Percentiles rank a stretch among this genome's conserved stretches.
Conservation (phyloP, 1,140 invertebrate genomes). For the Zaprionus nigranus region DNA sequence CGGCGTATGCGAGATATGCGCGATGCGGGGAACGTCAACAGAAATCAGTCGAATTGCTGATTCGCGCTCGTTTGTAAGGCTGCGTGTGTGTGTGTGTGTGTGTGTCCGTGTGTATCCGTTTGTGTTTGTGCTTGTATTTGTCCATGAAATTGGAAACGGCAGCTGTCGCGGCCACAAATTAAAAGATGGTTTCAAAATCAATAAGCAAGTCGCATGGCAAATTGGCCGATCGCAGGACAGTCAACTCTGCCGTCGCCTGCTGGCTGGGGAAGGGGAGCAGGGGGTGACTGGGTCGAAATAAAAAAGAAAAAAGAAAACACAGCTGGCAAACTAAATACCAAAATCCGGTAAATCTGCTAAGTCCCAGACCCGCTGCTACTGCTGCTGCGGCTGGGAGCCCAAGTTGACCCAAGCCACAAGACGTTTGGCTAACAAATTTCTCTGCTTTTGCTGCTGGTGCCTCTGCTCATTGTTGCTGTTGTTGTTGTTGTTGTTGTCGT, state of each 20-base stretch:
- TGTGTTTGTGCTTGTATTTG: conserved; percentile 39
- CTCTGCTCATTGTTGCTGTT: neutral
- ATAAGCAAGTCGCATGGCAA: conserved; percentile 40
- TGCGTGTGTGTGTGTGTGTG: neutral
- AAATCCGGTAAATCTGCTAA: conserved; percentile 64
- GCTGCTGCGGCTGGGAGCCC: neutral
- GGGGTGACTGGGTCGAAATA: neutral
- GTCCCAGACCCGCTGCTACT: conserved; percentile 27
- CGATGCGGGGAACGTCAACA: conserved; percentile 47
- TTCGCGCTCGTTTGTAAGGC: neutral
- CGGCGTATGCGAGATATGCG: conserved; percentile 18
- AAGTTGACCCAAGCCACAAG: conserved; percentile 19
- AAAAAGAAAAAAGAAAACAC: conserved; percentile 8
- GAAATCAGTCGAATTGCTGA: conserved; percentile 12
- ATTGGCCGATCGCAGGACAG: conserved; percentile 36
- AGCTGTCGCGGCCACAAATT: conserved; percentile 62
- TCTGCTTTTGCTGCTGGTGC: neutral
- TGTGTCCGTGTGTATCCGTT: neutral
- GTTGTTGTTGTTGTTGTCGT: conserved; percentile 50
- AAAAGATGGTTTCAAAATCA: conserved; percentile 57
- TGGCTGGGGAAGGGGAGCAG: neutral
- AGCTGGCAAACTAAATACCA: conserved; percentile 19
- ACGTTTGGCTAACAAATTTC: conserved; percentile 65
- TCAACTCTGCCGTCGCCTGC: conserved; percentile 18
- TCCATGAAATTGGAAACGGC: conserved; percentile 72